phyloP scores from a whole-genome alignment of 2,113 vertebrate genomes.

The Notarius lentiginosus region DNA sequence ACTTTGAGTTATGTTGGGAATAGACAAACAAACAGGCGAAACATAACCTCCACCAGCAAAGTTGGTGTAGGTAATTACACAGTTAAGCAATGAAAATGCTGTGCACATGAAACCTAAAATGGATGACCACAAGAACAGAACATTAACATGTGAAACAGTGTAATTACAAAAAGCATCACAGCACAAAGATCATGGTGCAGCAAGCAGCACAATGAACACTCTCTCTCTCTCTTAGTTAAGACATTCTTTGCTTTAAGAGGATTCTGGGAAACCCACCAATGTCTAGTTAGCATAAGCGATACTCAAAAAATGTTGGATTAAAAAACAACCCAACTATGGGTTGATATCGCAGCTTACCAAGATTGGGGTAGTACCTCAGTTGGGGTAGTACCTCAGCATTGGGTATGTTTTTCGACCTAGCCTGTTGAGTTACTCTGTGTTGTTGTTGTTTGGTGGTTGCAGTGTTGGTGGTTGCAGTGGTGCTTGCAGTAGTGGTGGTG shows the following conservation, averaged over 20 bases:
- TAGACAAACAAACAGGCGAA: too few relatives aligned
- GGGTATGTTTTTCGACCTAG: not conserved
- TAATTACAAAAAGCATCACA: not conserved
- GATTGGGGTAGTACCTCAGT: not conserved
- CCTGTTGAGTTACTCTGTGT: not conserved
- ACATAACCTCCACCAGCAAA: too few relatives aligned
- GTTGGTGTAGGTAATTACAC: not conserved
- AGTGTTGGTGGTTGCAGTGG: not conserved
- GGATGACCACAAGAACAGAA: not conserved
- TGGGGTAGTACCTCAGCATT: not conserved
- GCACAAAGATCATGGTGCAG: too few relatives aligned
- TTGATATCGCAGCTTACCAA: not conserved
- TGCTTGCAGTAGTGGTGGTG: not conserved
- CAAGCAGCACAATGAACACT: too few relatives aligned
- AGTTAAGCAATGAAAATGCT: not conserved
- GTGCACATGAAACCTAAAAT: not conserved
- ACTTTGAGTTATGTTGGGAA: too few relatives aligned
- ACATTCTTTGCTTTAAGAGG: too few relatives aligned
- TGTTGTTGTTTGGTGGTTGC: not conserved
- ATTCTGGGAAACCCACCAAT: not conserved
- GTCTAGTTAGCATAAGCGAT: not conserved
- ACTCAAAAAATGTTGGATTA: not conserved
- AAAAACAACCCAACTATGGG: not conserved
- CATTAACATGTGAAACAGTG: not conserved
- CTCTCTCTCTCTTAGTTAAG: too few relatives aligned